These are phyloP conservation scores for Ormyrus thymus DNA, from an alignment of 2,888 invertebrate species.

Conservation along the genomic window DNA sequence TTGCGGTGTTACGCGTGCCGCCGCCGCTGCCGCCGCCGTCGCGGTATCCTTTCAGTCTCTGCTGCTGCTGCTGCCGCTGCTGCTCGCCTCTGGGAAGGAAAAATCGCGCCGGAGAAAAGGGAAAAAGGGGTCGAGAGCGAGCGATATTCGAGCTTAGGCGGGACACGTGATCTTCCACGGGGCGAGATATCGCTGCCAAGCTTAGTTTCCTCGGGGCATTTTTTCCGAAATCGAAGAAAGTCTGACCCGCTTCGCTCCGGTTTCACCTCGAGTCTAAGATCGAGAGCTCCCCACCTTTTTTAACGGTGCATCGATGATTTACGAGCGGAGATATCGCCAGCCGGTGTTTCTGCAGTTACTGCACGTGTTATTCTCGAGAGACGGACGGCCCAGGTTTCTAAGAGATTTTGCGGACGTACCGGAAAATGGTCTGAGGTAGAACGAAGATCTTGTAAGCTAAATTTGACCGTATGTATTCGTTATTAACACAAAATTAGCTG, in stretches of 20 bases:
- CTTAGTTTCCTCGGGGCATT: background rate
- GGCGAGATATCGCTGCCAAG: constrained; percentile 13
- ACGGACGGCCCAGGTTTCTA: constrained; percentile 1
- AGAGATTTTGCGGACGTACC: constrained; percentile 11
- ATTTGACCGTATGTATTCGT: no score
- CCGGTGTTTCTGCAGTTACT: background rate
- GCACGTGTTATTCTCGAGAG: no score
- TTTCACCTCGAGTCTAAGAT: constrained; percentile 6
- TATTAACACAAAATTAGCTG: no score
- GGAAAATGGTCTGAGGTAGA: background rate
- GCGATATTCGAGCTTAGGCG: constrained; percentile 23
- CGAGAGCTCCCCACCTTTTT: background rate
- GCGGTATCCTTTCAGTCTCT: no score
- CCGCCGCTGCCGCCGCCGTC: no score
- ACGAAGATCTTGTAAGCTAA: no score
- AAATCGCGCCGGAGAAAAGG: background rate
- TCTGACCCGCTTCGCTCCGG: constrained; percentile 28
- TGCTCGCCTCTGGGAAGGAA: background rate
- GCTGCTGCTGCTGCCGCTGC: background rate
- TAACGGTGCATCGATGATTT: constrained; percentile 36
- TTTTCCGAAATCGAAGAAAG: constrained; percentile 41
- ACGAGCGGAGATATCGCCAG: constrained; percentile 17
- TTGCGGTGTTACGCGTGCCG: background rate
- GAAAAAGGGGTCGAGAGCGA: background rate
- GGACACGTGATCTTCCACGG: constrained; percentile 7